phyloP scores from a whole-genome alignment of 2,113 vertebrate genomes.

The Synchiropus splendidus region DNA sequence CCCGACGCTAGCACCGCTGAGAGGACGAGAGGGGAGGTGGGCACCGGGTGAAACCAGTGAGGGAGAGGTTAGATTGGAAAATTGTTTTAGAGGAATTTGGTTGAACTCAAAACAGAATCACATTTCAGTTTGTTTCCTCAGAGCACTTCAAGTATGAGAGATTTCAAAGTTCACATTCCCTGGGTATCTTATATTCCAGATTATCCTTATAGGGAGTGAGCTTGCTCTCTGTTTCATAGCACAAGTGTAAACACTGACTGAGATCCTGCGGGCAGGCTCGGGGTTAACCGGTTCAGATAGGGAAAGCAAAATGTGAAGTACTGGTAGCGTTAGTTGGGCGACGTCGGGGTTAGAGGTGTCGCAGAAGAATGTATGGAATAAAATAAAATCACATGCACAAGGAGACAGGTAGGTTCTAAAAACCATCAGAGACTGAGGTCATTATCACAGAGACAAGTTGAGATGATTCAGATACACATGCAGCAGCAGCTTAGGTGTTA shows the following conservation, averaged over 20 bases:
- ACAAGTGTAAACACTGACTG: no score
- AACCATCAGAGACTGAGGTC: background rate
- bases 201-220: no score
- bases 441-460: no score
- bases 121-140: constrained; percentile 6
- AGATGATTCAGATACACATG: background rate
- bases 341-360: constrained; percentile 51
- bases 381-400: constrained; percentile 23
- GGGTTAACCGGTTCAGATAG: background rate
- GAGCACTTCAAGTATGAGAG: constrained; percentile 8
- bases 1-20: constrained; percentile 62
- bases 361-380: constrained; percentile 9
- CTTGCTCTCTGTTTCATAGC: no score
- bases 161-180: constrained; percentile 6
- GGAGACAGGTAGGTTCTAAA: constrained; percentile 12
- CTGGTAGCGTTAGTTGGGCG: constrained; percentile 29
- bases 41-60: constrained; percentile 31
- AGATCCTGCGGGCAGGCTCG: no score
- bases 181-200: constrained; percentile 3
- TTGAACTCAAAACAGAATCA: constrained; percentile 13
- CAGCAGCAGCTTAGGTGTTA: background rate
- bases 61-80: constrained; percentile 31
- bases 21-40: constrained; percentile 44
- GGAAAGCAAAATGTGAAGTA: background rate
- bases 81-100: constrained; percentile 14